Base-by-base conservation (phyloP, 2,113 vertebrate species). In the Apeltes quadracus region DNA sequence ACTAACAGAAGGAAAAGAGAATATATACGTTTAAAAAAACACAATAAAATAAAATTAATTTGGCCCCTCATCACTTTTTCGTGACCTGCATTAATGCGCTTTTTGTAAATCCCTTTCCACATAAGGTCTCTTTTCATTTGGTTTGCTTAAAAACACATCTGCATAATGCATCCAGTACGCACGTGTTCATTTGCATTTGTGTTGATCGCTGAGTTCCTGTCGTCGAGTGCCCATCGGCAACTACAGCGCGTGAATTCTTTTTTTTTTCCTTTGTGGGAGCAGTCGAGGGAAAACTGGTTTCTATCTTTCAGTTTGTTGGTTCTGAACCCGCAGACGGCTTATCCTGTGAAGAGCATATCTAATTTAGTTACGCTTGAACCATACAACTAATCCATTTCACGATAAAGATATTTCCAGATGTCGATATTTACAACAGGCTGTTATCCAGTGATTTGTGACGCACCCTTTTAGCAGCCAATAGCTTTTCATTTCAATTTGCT, bases 41-140 rank as follows among this genome's bases (percentile, higher is more conserved):
- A 32, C 29, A 32, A 32, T 73, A n/a, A n/a, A n/a, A n/a, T n/a
- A n/a, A n/a, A n/a, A n/a, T n/a, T n/a, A n/a, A n/a, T 43, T 61
- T 71, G 46, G 25, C 54, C 39, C 15, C 44, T 67, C 58, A 77
- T 78, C 64, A 68, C 55, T n/a, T 10, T 29, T 29, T 2, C n/a
- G 44, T 32, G 43, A 64, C 16, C 9, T 32, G 61, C 20, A 20
- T 20, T 18, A 22, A 48, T 25, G 27, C 20, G 20, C n/a, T 20
- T 65, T 27, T 46, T 50, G 23, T 67, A 16, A 34, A 20, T 23
- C 44, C 25, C 74, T 55, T 73, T 46, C 16, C 38, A 44, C 1
- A 14, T 58, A 25, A 55, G 29, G 20, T 22, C 8, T 48, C 51
- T 20, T 55, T 11, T 16, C 18, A 36, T 55, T 13, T 15, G 54